Evolutionary conservation across 1,140 invertebrate species (phyloP), one percentile per base, ranked within the genome.

Genomic region (Megalonaias nervosa): DNA sequence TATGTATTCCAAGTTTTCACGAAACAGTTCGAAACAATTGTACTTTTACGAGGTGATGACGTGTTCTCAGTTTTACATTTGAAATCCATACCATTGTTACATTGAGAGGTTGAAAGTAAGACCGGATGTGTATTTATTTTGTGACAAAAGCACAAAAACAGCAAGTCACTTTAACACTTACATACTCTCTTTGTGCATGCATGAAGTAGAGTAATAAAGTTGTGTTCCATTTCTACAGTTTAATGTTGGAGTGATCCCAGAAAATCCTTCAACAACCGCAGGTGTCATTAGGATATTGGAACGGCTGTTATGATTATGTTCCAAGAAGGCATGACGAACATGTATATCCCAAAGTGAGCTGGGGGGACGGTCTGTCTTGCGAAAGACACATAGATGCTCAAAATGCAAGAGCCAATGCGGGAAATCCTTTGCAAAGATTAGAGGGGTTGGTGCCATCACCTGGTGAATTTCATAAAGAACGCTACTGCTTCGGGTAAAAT

Each of bases 301-400:
- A 31, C 31, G 31, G 31, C 31, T 31, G 31, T 5, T n/a, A 31
- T 31, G 31, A 31, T 2, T 31, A 31, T 31, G 31, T 31, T 31
- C 31, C 31, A 31, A 74, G 72, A 66, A 26, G 23, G 31, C 2
- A 21, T 14, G 19, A 23, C n/a, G 26, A 58, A 21, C 65, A 56
- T 11, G 14, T 19, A 58, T 23, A 67, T 74, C 26, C 58, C 72
- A 66, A 67, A 65, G 72, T 62, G 38, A 4, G 72, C 66, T 26
- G 64, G 62, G 72, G 56, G 59, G 1, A 73, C 23, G 71, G 60
- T 26, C 21, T 73, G 11, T 73, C 71, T 26, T 73, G 71, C 16
- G 71, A 73, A 21, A 12, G 71, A 16, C 71, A 73, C 64, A 15
- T 65, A 19, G 70, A 72, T 21, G 70, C 70, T 17, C 71, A 64